Base-by-base conservation (phyloP, 2,113 vertebrate species). In the Plestiodon gilberti region DNA sequence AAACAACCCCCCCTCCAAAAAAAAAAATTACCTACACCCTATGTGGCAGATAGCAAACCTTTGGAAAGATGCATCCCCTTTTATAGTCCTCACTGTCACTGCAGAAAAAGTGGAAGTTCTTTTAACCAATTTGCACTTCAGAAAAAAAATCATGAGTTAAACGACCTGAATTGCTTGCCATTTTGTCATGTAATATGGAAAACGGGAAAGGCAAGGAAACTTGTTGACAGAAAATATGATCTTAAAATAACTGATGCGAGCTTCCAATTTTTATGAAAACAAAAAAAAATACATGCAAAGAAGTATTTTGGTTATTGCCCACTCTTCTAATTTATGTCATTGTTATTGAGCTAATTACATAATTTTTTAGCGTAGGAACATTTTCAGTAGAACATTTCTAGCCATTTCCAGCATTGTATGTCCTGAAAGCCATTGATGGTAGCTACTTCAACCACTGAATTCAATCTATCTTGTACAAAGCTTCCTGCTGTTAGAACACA, bases 121-220 rank as follows among this genome's bases (percentile, higher is more conserved):
- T 71, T 83, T 76, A 81, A 83, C 10, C 52, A 78, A 62, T 1
- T 23, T 30, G 87, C 11, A 83, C 59, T 82, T 90, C 85, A 62
- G 64, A 55, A 87, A 52, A n/a, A 57, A 78, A 88, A 74, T 84
- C 33, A 30, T 7, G 28, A 90, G 77, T 87, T 85, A 73, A 89
- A 89, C 33, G 73, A 67, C 81, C 35, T 30, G 40, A 74, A 77
- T 76, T 88, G 86, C 7, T 64, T 91, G 80, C 48, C 70, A 79
- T 81, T 89, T 83, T 86, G 78, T 80, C 22, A 55, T 23, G 35
- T 25, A 90, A 82, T 43, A 84, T 7, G 75, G 57, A 83, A 82
- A 89, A 75, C n/a, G 84, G 23, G 14, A 64, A 87, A 33, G 33
- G 57, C 82, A 90, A 20, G 40, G 35, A 3, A 91, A 90, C 48